Conservation (phyloP, 2,113 vertebrate genomes). For the Suncus etruscus region DNA sequence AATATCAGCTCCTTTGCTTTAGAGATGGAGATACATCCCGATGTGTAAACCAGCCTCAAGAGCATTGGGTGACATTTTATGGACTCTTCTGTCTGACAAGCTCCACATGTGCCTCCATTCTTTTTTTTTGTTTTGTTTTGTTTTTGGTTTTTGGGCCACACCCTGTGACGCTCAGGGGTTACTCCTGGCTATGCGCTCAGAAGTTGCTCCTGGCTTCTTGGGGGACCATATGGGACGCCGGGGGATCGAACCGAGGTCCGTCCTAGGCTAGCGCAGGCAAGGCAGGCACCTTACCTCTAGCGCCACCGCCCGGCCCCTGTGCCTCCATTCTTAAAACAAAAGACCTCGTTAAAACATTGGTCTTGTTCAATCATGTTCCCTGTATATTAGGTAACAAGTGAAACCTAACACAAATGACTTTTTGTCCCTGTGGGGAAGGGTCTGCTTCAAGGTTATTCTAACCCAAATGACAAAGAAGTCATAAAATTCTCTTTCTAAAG, state of each 20-base stretch:
- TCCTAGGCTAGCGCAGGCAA: too few relatives aligned
- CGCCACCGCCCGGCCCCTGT: too few relatives aligned
- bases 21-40: not conserved
- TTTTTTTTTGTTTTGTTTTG: too few relatives aligned
- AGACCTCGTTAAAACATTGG: not conserved
- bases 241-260: too few relatives aligned
- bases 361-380: not conserved
- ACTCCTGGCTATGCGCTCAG: too few relatives aligned
- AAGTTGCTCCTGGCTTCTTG: too few relatives aligned
- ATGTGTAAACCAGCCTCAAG: not conserved
- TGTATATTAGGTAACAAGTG: not conserved
- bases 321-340: not conserved
- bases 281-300: too few relatives aligned
- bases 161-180: too few relatives aligned
- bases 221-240: too few relatives aligned
- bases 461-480: conserved; percentile 55
- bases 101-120: not conserved
- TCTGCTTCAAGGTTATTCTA: conserved; percentile 19
- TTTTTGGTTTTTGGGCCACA: too few relatives aligned
- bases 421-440: not conserved
- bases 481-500: conserved; percentile 57
- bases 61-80: conserved; percentile 8
- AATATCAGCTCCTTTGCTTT: conserved; percentile 10
- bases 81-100: conserved; percentile 43
- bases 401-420: conserved; percentile 33